Evolutionary conservation across 2,797 vertebrate genomes (phyloP), one percentile per base, ranked within the genome.

Genomic region (Centropyge bicolor): DNA sequence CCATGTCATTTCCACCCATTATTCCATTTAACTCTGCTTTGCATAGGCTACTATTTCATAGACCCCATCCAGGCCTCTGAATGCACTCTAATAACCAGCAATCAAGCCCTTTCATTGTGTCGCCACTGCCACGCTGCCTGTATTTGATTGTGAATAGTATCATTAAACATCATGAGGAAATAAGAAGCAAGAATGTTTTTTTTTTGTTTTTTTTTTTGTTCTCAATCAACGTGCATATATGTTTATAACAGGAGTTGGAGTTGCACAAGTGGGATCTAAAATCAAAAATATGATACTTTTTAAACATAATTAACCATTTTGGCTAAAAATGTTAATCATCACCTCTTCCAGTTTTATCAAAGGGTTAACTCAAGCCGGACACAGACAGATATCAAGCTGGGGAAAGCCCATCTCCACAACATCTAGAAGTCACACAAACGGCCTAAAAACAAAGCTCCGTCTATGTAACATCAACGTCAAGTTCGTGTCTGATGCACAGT

Each of bases 31-130:
- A 65, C 24, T 54, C 48, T 27, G 10, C 72, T 63, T 78, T 55
- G 74, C 46, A 76, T 17, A 13, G 36, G 65, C 68, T 41, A 55
- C 62, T 38, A 59, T 82, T 78, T 76, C 9, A 81, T 35, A 63
- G 35, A 48, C 56, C 31, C 40, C 41, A 78, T 88, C 84, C 76
- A 86, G 73, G 68, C 67, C 27, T 56, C 35, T 90, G 89, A 92
- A 91, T 89, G 52, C 61, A 27, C 45, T 27, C 60, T 90, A 92
- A 92, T 90, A 88, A 81, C 74, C 2, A 19, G 73, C 80, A 92
- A 91, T 93, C 84, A 91, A 84, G 80, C 55, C 31, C 52, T 71
- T 85, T 71, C n/a, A 77, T 80, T 81, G 66, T 67, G 55, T 63
- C 1, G 35, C 17, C 5, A 43, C 27, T n/a, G 7, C 65, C 17